phyloP scores from a whole-genome alignment of 2,888 invertebrate species.

The Caenorhabditis panamensis region DNA sequence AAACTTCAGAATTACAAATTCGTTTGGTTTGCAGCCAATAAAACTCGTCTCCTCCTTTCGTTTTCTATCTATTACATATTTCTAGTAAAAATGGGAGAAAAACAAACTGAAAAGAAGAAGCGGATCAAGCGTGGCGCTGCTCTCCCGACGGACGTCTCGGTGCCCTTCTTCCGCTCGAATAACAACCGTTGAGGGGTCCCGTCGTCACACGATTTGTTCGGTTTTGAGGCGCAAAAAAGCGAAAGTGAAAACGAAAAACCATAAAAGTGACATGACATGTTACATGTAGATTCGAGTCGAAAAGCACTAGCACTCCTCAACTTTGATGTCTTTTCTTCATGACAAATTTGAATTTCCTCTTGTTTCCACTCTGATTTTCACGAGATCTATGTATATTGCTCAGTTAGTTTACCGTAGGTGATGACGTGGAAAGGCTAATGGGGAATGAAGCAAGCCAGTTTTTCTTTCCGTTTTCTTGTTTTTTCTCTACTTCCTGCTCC shows the following conservation, averaged over 20 bases:
- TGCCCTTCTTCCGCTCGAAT: conserved; percentile 1
- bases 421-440: background rate
- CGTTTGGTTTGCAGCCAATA: background rate
- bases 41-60: background rate
- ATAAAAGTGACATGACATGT: conserved; percentile 1
- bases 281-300: background rate
- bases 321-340: conserved; percentile 15
- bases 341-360: conserved; percentile 26
- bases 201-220: conserved; percentile 8
- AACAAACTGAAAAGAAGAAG: conserved; percentile 29
- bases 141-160: background rate
- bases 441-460: conserved; percentile 12
- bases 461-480: conserved; percentile 2
- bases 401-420: conserved; percentile 3
- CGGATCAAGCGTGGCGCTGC: conserved; percentile 7
- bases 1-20: conserved; percentile 1
- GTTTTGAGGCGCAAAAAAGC: background rate
- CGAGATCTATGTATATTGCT: no score
- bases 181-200: conserved; percentile 5
- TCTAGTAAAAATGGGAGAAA: background rate
- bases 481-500: background rate
- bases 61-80: background rate
- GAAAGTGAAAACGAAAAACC: conserved; percentile 1
- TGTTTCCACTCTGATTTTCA: no score
- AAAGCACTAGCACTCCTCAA: conserved; percentile 3